These are phyloP conservation scores for Meloe dianella DNA, from an alignment of 2,888 invertebrate genomes.

Conservation along the genomic window DNA sequence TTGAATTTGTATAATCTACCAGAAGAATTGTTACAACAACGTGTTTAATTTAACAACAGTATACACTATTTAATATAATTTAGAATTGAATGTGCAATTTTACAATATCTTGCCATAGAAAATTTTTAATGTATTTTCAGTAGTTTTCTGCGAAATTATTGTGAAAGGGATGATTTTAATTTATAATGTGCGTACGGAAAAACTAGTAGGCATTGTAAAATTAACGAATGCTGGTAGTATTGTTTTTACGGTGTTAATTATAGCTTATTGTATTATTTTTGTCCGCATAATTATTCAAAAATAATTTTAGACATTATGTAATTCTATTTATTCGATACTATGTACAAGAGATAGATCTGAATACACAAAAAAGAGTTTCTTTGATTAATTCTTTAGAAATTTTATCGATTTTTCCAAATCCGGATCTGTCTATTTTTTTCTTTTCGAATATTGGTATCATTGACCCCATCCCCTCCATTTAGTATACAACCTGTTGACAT, in stretches of 20 bases:
- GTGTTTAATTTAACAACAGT: constrained; percentile 30
- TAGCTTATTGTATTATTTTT: no score
- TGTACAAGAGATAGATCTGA: not conserved
- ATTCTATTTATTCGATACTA: not conserved
- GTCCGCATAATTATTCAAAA: no score
- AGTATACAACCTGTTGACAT: constrained; percentile 27
- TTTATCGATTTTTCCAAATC: not conserved
- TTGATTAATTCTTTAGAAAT: not conserved
- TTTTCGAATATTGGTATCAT: not conserved
- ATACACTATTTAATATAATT: not conserved
- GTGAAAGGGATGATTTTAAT: not conserved
- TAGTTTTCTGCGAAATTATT: not conserved
- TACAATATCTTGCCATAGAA: not conserved
- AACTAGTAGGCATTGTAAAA: no score
- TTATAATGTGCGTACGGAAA: no score
- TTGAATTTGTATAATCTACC: constrained; percentile 54
- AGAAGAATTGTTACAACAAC: constrained; percentile 52
- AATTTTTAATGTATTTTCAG: not conserved
- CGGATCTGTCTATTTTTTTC: not conserved
- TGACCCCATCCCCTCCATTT: constrained; percentile 10
- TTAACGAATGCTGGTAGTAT: no score
- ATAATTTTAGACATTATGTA: no score
- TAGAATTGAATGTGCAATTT: not conserved
- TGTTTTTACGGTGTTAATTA: no score
- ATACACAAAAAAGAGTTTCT: not conserved